These are phyloP conservation scores for Catalaphyllia jardinei DNA, from an alignment of 64 coral and sea anemone species.

Conservation along the genomic window DNA sequence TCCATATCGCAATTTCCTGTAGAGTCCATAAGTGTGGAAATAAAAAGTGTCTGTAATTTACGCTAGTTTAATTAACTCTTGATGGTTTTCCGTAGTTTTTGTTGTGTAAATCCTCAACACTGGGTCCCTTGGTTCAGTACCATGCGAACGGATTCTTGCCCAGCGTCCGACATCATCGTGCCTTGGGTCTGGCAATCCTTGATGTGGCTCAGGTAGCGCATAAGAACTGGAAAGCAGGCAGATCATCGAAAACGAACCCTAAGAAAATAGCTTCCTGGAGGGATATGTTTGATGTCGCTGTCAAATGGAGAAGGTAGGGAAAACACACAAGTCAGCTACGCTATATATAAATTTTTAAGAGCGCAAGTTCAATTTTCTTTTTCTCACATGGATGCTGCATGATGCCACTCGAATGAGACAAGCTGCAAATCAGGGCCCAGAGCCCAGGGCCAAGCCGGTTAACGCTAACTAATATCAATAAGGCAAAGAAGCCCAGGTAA, in stretches of 20 bases:
- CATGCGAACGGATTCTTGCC: constrained; percentile 80
- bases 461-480: too few species aligned
- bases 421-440: background rate
- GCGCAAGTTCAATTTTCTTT: too few species aligned
- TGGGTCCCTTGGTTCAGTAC: constrained; percentile 85
- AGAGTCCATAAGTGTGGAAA: too few species aligned
- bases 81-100: constrained; percentile 49
- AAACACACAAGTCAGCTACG: background rate
- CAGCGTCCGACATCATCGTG: constrained; percentile 63
- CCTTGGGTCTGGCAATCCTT: constrained; percentile 85
- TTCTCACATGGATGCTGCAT: too few species aligned
- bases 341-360: background rate
- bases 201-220: constrained; percentile 85
- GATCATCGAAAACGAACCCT: constrained; percentile 65
- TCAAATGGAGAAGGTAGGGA: constrained; percentile 89
- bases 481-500: too few species aligned
- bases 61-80: too few species aligned
- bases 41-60: too few species aligned
- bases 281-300: constrained; percentile 80
- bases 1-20: background rate
- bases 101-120: constrained; percentile 67
- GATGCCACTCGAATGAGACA: too few species aligned
- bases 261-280: constrained; percentile 72
- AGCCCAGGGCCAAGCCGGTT: too few species aligned
- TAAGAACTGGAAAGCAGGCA: constrained; percentile 59